Conservation (phyloP, 2,113 vertebrate genomes). For the Callaeas wilsoni region DNA sequence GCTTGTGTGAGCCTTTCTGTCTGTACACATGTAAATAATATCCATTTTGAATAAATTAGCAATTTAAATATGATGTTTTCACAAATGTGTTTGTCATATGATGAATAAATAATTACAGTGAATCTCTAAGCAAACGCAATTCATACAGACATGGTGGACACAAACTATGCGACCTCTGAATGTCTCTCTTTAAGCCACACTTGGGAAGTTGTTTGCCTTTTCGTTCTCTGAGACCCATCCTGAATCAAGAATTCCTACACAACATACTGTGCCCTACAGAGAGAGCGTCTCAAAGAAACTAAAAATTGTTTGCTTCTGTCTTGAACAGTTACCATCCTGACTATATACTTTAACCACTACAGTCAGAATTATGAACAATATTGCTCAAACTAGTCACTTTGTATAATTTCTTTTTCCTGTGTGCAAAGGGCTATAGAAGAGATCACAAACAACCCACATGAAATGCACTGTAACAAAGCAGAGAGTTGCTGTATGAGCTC, state of each 20-base stretch:
- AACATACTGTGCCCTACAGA: neutral
- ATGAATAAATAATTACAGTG: neutral
- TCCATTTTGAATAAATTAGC: neutral
- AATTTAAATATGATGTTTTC: neutral
- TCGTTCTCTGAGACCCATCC: neutral
- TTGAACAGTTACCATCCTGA: neutral
- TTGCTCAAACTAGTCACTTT: neutral
- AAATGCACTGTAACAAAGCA: conserved; percentile 3
- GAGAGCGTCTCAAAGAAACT: neutral
- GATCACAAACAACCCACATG: neutral
- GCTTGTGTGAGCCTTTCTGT: neutral
- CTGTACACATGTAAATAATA: neutral
- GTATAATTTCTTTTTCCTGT: too few species aligned
- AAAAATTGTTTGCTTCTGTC: neutral
- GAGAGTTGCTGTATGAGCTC: conserved; percentile 42
- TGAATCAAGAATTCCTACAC: neutral
- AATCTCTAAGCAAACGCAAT: neutral
- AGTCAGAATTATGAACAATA: neutral
- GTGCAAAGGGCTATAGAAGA: neutral
- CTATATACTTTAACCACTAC: neutral
- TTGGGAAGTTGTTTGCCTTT: neutral
- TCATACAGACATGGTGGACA: neutral
- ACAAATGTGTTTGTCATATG: neutral
- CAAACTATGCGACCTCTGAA: neutral
- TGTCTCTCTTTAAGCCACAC: neutral